Percentiles rank a stretch among this genome's conserved stretches.
Evolutionary conservation across 30 jellyfish, hydroid and myxozoan species (phyloP).

Genomic region (Rhopilema esculentum): DNA sequence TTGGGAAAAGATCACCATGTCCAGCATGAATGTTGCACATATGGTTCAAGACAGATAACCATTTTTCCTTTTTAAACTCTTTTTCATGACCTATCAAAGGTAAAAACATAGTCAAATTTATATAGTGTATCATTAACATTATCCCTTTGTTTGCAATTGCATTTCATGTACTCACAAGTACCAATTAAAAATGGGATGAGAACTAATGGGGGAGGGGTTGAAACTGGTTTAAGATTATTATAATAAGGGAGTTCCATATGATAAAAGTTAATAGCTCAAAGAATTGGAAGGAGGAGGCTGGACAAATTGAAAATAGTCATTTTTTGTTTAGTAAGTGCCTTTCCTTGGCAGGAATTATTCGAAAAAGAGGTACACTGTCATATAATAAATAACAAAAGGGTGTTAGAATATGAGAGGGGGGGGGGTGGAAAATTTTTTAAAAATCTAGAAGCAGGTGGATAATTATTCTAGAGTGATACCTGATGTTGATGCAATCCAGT

Average conservation of each 20-base stretch:
- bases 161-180: not conserved
- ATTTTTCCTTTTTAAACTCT: not conserved
- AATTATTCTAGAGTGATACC: not conserved
- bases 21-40: too few relatives aligned
- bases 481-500: not conserved
- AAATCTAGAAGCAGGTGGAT: not conserved
- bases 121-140: not conserved
- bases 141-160: not conserved
- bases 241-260: not conserved
- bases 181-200: not conserved
- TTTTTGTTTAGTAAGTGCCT: not conserved
- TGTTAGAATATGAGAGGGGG: not conserved
- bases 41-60: not conserved
- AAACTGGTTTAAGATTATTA: not conserved
- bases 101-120: not conserved
- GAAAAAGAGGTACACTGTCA: not conserved
- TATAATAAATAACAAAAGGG: not conserved
- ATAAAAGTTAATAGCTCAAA: not conserved
- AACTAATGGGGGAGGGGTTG: not conserved
- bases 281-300: not conserved
- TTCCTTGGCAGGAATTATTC: not conserved
- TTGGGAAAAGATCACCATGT: not conserved
- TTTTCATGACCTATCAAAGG: not conserved
- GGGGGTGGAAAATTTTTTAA: not conserved
- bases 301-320: not conserved